These are phyloP conservation scores for Podarcis siculus DNA, from an alignment of 2,797 vertebrate genomes.

Conservation along the genomic window DNA sequence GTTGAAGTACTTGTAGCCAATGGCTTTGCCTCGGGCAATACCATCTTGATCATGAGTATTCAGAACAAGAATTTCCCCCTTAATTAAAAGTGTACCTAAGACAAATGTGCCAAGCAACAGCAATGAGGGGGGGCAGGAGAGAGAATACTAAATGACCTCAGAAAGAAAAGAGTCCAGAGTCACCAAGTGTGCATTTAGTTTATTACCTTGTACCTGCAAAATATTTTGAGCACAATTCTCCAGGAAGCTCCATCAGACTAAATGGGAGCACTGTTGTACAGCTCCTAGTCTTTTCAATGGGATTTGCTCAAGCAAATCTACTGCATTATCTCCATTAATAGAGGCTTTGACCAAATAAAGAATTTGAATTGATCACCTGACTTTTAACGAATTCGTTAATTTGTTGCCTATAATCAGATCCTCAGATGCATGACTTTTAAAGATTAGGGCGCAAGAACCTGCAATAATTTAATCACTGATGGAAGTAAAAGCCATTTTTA, in stretches of 20 bases:
- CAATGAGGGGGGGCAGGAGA: conserved; percentile 30
- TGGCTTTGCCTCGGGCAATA: conserved; percentile 66
- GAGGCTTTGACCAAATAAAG: not conserved
- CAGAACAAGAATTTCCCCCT: conserved; percentile 57
- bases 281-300: not conserved
- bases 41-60: conserved; percentile 48
- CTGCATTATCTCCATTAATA: not conserved
- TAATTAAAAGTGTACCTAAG: conserved; percentile 57
- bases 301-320: not conserved
- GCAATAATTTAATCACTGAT: not conserved
- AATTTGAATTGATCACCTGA: not conserved
- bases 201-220: not conserved
- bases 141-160: not conserved
- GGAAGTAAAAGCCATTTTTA: not conserved
- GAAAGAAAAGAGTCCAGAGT: not conserved
- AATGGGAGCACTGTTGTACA: not conserved
- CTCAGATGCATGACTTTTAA: not conserved
- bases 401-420: not conserved
- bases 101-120: conserved; percentile 17
- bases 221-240: not conserved
- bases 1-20: conserved; percentile 55
- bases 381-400: not conserved
- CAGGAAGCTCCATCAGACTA: not conserved
- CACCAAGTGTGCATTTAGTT: conserved; percentile 7
- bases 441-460: not conserved